Conservation (phyloP, 2,888 invertebrate species). For the Beris chalybata region DNA sequence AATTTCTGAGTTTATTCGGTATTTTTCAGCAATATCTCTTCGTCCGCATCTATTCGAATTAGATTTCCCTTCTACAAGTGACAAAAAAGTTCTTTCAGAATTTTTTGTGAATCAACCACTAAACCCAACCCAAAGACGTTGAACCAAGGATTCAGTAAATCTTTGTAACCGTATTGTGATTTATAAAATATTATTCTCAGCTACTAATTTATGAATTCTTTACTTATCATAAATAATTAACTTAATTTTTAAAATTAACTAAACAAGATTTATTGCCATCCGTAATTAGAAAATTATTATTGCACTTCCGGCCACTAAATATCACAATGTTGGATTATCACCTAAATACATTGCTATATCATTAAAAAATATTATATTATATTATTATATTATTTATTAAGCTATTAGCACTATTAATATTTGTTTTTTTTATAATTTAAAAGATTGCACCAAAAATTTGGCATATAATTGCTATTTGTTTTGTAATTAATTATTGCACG, state of each 20-base stretch:
- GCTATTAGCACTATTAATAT: not conserved
- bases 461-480: constrained; percentile 4
- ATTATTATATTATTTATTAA: constrained; percentile 7
- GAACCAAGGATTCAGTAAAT: no score
- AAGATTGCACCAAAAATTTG: constrained; percentile 29
- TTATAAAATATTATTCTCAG: no score
- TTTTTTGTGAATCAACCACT: no score
- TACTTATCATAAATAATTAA: constrained; percentile 5
- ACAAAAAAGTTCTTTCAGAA: no score
- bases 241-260: constrained; percentile 8
- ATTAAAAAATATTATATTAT: constrained; percentile 6
- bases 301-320: constrained; percentile 39
- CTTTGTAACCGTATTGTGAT: no score
- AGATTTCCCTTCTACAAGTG: no score
- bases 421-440: not conserved
- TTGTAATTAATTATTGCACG: constrained; percentile 18
- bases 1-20: no score
- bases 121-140: no score
- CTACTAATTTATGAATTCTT: not conserved
- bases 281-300: constrained; percentile 33
- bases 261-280: constrained; percentile 30
- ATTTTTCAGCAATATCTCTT: no score
- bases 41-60: no score
- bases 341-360: not conserved
- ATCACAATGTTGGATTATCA: constrained; percentile 36